A percentile compares a stretch with the other conserved stretches of the same genome.
phyloP scores from a whole-genome alignment of 2,113 vertebrate genomes.

The Syrrhaptes paradoxus region DNA sequence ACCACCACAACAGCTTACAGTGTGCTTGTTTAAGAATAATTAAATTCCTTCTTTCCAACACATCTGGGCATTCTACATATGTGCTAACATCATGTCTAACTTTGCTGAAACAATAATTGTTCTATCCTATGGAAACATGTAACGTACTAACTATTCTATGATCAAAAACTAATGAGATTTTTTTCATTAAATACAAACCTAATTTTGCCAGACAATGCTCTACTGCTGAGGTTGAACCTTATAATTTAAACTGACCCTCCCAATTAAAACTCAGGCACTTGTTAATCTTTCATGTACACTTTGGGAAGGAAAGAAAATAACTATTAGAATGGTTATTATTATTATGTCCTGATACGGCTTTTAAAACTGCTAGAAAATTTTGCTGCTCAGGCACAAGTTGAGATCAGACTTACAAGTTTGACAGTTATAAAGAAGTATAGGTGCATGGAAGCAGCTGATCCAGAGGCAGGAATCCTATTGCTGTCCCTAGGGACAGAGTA shows the following conservation, averaged over 20 bases:
- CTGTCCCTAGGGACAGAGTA: neutral
- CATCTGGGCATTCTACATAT: neutral
- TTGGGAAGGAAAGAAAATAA: neutral
- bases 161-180: neutral
- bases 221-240: neutral
- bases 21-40: neutral
- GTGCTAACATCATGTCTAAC: neutral
- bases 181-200: neutral
- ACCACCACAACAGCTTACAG: neutral
- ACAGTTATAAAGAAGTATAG: neutral
- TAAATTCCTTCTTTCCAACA: neutral
- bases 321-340: neutral
- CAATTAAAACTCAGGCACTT: neutral
- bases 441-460: neutral
- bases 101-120: neutral
- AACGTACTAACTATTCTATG: neutral
- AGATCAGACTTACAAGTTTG: neutral
- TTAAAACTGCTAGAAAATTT: neutral
- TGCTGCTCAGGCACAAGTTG: neutral
- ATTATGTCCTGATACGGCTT: neutral
- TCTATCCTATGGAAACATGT: neutral
- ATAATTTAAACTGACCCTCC: neutral
- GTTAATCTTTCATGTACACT: slow-evolving; percentile 1
- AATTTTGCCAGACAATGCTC: neutral
- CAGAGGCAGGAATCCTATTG: neutral